Base-by-base conservation (phyloP, 1,140 invertebrate genomes). In the Pygmarrhopalites habei region DNA sequence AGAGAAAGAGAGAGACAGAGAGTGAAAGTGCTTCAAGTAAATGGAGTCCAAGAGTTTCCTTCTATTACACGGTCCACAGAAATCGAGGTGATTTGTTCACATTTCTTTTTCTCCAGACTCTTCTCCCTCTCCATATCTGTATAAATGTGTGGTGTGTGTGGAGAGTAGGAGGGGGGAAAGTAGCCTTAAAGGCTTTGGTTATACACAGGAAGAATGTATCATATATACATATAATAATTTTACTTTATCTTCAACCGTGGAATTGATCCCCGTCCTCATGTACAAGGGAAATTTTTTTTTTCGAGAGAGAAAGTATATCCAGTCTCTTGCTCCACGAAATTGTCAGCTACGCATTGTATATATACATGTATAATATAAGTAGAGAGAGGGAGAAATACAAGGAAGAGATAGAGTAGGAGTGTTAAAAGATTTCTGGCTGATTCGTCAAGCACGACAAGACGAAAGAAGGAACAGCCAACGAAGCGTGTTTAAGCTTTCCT, bases 61-160 rank as follows among this genome's bases (percentile, higher is more conserved):
- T 46, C 44, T 46, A 46, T 46, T 46, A 46, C 44, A 46, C n/a
- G 44, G 44, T 46, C n/a, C 10, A 46, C 10, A 19, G 44, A 46
- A 46, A 46, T 46, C 44, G 5, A n/a, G 44, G 44, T 46, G 44
- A 46, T 46, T 46, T 46, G 44, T 46, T 46, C 44, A 46, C 44
- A 46, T 46, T 39, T 17, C 17, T 17, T 17, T 17, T 10, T 39
- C 17, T 39, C 7, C 35, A 39, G 10, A 39, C 35, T 7, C 17
- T 39, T 17, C 35, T 10, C 10, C 10, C 17, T 17, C 7, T 39
- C 10, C 17, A 39, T 39, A 39, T 7, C 10, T 39, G 17, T 39
- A 39, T 10, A 39, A 39, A 39, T 7, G 35, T 10, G 17, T 39
- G n/a, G 17, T 39, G 17, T 39, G 35, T 7, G 35, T 39, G 17